Conservation (phyloP, 2,888 invertebrate genomes). For the Trachelus tabidus region DNA sequence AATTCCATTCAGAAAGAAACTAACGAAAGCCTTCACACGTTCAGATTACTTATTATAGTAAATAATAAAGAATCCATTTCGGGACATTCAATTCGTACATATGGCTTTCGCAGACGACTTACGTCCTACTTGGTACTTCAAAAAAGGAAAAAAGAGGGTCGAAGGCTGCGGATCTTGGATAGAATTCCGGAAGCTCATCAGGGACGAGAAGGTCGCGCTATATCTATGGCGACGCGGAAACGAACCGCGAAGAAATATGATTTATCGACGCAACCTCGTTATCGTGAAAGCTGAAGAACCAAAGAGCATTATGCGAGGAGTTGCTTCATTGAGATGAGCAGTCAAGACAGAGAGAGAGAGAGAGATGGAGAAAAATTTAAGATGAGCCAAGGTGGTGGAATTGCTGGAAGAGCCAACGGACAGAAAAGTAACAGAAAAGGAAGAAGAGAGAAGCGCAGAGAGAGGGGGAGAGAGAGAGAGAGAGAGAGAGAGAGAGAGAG, state of each 20-base stretch:
- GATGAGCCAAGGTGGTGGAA: background rate
- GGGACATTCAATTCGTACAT: background rate
- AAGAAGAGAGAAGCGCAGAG: background rate
- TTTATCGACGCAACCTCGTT: slow-evolving; percentile 60
- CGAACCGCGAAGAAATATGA: slow-evolving; percentile 41
- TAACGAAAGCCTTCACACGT: background rate
- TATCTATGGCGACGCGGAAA: slow-evolving; percentile 27
- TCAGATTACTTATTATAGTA: background rate
- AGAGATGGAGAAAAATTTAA: background rate
- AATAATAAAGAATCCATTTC: background rate
- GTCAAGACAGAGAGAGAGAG: background rate
- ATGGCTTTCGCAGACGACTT: background rate
- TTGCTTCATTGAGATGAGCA: background rate
- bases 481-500: background rate
- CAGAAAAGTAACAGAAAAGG: background rate
- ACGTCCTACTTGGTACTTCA: too few species aligned
- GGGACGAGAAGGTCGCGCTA: slow-evolving; percentile 9
- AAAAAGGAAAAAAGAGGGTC: background rate
- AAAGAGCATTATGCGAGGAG: background rate
- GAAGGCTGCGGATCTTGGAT: slow-evolving; percentile 11
- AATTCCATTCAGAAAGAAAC: background rate
- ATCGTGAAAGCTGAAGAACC: slow-evolving; percentile 55
- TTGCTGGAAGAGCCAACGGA: background rate
- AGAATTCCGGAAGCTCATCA: slow-evolving; percentile 32
- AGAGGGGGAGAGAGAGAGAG: slow-evolving; percentile 20